Percentiles rank a stretch among this genome's conserved stretches.
These are phyloP conservation scores for Meteorus cinctellus DNA, from an alignment of 2,888 invertebrate species.

Conservation along the genomic window DNA sequence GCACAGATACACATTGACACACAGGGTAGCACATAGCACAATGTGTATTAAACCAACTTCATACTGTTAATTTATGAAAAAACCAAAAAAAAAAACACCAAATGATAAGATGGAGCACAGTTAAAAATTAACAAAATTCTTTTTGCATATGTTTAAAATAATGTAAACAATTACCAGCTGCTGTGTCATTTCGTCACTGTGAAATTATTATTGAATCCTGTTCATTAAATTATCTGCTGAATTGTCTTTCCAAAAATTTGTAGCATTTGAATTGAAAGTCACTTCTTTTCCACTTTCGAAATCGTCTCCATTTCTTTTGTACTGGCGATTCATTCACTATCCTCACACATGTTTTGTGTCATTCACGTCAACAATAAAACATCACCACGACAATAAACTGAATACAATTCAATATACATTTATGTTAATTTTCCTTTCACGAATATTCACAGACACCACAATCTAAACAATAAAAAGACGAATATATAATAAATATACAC, in stretches of 20 bases:
- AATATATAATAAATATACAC: neutral
- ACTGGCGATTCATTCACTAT: too few species aligned
- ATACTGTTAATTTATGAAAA: neutral
- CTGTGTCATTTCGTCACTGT: slow-evolving; percentile 5
- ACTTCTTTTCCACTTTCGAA: too few species aligned
- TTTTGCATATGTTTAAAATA: neutral
- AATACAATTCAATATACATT: too few species aligned
- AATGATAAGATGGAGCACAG: neutral
- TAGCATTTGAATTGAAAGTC: too few species aligned
- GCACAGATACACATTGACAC: neutral
- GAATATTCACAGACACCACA: neutral
- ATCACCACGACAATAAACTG: too few species aligned
- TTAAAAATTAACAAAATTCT: neutral
- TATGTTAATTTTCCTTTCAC: too few species aligned
- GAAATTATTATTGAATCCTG: too few species aligned
- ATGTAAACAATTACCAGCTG: slow-evolving; percentile 19
- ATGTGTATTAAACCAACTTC: neutral
- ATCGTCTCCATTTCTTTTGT: too few species aligned
- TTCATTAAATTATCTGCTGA: too few species aligned
- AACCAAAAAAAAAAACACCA: neutral
- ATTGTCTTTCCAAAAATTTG: too few species aligned
- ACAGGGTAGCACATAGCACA: neutral
- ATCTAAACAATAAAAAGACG: neutral
- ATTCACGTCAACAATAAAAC: too few species aligned
- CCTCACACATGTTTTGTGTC: too few species aligned